Conservation (phyloP, 2,888 invertebrate species). For the Xanthorhoe spadicearia region DNA sequence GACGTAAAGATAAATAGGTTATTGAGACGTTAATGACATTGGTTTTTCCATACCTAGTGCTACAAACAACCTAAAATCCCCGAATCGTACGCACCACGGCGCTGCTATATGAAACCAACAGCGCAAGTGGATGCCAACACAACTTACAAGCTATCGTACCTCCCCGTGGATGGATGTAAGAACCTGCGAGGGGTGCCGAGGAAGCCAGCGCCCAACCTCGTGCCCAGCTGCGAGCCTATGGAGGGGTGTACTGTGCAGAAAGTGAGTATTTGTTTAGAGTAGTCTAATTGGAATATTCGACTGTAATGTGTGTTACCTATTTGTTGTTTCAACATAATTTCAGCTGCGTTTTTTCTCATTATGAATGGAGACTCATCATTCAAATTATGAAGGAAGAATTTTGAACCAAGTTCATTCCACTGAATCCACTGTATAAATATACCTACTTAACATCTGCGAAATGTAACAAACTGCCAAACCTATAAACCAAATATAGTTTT, state of each 20-base stretch:
- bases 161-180: slow-evolving; percentile 75
- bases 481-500: no score
- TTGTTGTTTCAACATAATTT: no score
- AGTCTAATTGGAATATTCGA: not conserved
- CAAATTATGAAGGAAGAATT: no score
- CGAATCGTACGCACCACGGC: slow-evolving; percentile 83
- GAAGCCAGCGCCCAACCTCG: slow-evolving; percentile 67
- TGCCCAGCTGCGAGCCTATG: slow-evolving; percentile 77
- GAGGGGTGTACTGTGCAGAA: slow-evolving; percentile 74
- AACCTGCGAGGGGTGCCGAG: slow-evolving; percentile 68
- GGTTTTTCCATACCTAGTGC: slow-evolving; percentile 57
- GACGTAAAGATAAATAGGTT: no score
- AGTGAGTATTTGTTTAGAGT: slow-evolving; percentile 47
- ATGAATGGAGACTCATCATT: no score
- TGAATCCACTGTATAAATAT: no score
- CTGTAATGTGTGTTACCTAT: no score
- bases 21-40: no score
- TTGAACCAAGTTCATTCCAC: no score
- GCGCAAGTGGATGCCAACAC: slow-evolving; percentile 86
- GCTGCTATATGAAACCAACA: slow-evolving; percentile 84
- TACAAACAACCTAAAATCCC: slow-evolving; percentile 85
- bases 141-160: slow-evolving; percentile 87
- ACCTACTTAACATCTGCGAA: no score
- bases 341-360: no score
- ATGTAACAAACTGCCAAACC: no score